Conservation (phyloP, 2,797 vertebrate genomes). For the Anisognathus igniventris region DNA sequence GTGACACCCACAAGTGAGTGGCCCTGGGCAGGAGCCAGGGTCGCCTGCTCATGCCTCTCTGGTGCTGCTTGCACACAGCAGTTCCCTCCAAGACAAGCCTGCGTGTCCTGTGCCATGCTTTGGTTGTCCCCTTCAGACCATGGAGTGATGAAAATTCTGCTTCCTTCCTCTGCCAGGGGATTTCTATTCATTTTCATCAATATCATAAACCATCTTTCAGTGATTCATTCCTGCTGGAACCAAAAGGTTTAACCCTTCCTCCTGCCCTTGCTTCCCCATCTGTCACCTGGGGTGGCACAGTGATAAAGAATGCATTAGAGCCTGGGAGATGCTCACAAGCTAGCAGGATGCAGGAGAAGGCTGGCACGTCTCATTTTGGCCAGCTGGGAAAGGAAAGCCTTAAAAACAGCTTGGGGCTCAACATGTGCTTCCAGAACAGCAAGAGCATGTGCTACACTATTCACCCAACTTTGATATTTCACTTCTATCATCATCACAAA, state of each 20-base stretch:
- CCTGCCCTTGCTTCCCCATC: background rate
- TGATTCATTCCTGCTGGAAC: background rate
- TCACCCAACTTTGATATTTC: background rate
- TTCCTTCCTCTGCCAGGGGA: background rate
- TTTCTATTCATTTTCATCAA: background rate
- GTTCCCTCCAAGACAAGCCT: background rate
- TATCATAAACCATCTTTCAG: background rate
- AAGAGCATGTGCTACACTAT: background rate
- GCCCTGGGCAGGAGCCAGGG: background rate
- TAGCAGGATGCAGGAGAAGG: background rate
- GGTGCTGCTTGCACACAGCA: fast-evolving
- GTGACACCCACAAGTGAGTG: background rate
- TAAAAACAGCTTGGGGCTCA: background rate
- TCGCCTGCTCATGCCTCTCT: fast-evolving
- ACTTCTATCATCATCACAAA: constrained; percentile 2
- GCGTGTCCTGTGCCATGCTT: background rate
- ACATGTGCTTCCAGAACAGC: background rate
- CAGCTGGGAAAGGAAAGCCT: background rate
- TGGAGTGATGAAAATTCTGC: background rate
- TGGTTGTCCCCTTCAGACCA: background rate
- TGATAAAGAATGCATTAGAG: background rate
- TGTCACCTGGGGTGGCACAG: fast-evolving
- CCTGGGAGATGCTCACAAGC: background rate
- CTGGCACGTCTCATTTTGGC: background rate
- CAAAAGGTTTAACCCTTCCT: background rate